A percentile compares a stretch with the other conserved stretches of the same genome.
Evolutionary conservation across 2,797 vertebrate genomes (phyloP).

Genomic region (Eulemur rubriventer): DNA sequence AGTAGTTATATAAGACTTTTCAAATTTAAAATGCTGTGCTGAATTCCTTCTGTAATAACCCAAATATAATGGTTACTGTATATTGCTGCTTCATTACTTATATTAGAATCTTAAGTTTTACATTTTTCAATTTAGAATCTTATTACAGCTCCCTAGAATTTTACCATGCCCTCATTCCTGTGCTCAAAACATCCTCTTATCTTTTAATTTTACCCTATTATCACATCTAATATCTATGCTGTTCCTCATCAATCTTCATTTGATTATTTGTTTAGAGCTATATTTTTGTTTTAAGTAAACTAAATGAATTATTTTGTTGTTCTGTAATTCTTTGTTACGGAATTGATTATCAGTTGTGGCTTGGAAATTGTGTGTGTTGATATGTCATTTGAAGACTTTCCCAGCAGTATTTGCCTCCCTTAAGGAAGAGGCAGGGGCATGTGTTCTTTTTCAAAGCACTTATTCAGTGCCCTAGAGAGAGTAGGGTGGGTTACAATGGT

Average conservation of each 20-base stretch:
- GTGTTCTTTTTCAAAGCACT: constrained; percentile 34
- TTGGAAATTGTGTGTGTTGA: constrained; percentile 40
- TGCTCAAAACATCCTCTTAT: neutral
- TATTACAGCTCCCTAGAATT: constrained; percentile 25
- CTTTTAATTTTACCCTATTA: neutral
- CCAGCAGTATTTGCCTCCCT: neutral
- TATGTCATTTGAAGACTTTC: neutral
- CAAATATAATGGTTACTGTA: constrained; percentile 21
- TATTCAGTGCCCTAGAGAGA: neutral
- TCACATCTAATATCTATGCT: neutral
- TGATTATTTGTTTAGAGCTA: constrained; percentile 13
- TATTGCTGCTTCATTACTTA: constrained; percentile 27
- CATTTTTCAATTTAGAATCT: constrained; percentile 51
- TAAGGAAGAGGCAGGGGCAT: neutral
- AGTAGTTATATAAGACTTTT: constrained; percentile 48
- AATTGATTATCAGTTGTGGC: neutral
- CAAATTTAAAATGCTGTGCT: constrained; percentile 28
- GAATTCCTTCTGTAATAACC: constrained; percentile 32
- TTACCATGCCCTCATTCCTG: neutral
- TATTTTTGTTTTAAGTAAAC: constrained; percentile 49
- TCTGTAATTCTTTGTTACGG: constrained; percentile 11
- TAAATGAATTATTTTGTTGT: constrained; percentile 33
- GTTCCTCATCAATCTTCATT: constrained; percentile 11
- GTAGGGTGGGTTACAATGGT: neutral
- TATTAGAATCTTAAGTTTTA: constrained; percentile 11